Percentiles rank a stretch among this genome's conserved stretches.
These are phyloP conservation scores for Caenorhabditis remanei DNA, from an alignment of 1,140 invertebrate species.

Conservation along the genomic window DNA sequence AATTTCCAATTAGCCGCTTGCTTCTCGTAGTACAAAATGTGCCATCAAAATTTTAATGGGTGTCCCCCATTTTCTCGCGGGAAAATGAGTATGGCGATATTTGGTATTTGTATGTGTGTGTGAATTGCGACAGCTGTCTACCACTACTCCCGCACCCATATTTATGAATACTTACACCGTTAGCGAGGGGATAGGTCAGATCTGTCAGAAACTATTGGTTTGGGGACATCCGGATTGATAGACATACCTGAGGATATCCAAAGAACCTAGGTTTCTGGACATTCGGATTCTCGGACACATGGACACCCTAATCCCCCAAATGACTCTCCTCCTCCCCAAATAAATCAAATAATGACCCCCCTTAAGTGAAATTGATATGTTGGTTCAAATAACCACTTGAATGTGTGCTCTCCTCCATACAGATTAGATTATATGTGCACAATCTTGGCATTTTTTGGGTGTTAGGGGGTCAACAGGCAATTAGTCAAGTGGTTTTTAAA, in stretches of 20 bases:
- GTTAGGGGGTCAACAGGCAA: slow-evolving; percentile 3
- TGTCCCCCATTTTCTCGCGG: neutral
- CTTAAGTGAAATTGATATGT: slow-evolving; percentile 33
- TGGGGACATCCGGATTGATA: too few species aligned
- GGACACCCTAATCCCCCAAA: neutral
- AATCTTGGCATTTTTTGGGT: neutral
- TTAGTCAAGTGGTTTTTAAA: slow-evolving; percentile 19
- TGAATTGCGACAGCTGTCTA: slow-evolving; percentile 39
- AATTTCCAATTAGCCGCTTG: neutral
- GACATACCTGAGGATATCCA: too few species aligned
- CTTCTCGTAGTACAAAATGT: neutral
- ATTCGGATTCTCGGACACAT: too few species aligned
- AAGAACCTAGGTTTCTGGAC: neutral
- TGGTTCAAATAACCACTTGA: neutral
- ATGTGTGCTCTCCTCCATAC: neutral
- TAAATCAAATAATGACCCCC: neutral
- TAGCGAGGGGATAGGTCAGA: neutral
- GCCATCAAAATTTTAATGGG: slow-evolving; percentile 46
- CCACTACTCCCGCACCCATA: neutral
- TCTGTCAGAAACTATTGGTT: neutral
- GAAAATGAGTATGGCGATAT: too few species aligned
- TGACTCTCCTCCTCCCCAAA: neutral
- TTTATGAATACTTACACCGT: neutral
- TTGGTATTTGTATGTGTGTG: neutral
- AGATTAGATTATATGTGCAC: slow-evolving; percentile 35